Conservation (phyloP, 2,888 invertebrate genomes). For the Tryphoninae sp. region DNA sequence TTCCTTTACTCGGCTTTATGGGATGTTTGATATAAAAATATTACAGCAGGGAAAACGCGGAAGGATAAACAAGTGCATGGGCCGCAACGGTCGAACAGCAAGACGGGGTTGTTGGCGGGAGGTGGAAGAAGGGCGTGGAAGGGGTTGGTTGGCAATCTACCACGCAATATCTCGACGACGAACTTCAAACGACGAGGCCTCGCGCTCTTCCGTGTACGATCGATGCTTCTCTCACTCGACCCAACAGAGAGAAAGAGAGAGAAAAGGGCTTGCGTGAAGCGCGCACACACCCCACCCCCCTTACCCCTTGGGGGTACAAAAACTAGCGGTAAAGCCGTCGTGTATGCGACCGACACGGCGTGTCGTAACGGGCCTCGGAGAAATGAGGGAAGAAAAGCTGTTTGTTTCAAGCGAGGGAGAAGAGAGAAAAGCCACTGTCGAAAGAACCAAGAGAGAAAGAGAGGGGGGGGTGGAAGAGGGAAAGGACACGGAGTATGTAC, state of each 20-base stretch:
- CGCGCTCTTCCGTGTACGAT: constrained; percentile 40
- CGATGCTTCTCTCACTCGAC: constrained; percentile 36
- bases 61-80: constrained; percentile 47
- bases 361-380: constrained; percentile 46
- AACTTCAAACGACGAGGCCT: constrained; percentile 58
- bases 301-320: constrained; percentile 39
- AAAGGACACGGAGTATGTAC: constrained; percentile 27
- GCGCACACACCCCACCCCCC: constrained; percentile 22
- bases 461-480: constrained; percentile 21
- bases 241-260: constrained; percentile 5
- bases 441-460: background rate
- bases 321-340: constrained; percentile 42
- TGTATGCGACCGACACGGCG: constrained; percentile 39
- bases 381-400: constrained; percentile 61
- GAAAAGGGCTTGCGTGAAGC: constrained; percentile 44
- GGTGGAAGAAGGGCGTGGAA: background rate
- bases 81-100: constrained; percentile 15
- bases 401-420: constrained; percentile 53
- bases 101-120: background rate
- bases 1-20: background rate
- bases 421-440: constrained; percentile 4
- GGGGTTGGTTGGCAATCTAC: constrained; percentile 53
- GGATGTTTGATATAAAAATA: constrained; percentile 27
- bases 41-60: constrained; percentile 28
- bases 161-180: constrained; percentile 58